Evolutionary conservation across 2,797 vertebrate species (phyloP), one percentile per base, ranked within the genome.

Genomic region (Acomys russatus): DNA sequence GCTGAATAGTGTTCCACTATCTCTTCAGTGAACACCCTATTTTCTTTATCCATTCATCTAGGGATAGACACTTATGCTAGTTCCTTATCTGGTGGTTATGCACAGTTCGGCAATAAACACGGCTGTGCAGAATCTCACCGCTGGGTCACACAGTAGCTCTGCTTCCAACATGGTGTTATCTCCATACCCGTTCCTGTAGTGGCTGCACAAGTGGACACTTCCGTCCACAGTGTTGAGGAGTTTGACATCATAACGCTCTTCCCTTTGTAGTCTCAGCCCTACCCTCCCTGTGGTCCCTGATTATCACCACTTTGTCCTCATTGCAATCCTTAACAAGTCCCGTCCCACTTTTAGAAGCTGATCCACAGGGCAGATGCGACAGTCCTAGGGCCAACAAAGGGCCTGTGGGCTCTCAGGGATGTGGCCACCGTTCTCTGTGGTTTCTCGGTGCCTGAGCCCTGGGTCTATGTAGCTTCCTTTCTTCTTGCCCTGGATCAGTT

Each of bases 401-500:
- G 38, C 9, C 30, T 49, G 18, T 0, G 0, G 66, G 22, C 9
- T 74, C 28, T 4, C 0, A 30, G 20, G 49, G 63, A 10, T 10
- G 14, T 1, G 0, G 1, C 14, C 56, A 49, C 23, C 1, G 0
- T 54, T 76, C n/a, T 30, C 44, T 30, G 33, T 8, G 44, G 11
- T 10, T 0, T 87, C n/a, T n/a, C 51, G 2, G 0, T 0, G 6
- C 9, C 30, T 54, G 1, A 9, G 0, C 12, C 12, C 2, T 0
- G 2, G 68, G 12, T 2, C 38, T 82, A 8, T 15, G 38, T 71
- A 80, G 59, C 20, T 63, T 23, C 18, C 23, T 61, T 7, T 33
- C 2, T 35, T 30, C 22, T 64, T 64, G 11, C 30, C 30, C 44
- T 23, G 14, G 30, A 64, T 63, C 54, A 76, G 25, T 3, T 35